Conservation (phyloP, 2,113 vertebrate genomes). For the Ctenomys sociabilis region DNA sequence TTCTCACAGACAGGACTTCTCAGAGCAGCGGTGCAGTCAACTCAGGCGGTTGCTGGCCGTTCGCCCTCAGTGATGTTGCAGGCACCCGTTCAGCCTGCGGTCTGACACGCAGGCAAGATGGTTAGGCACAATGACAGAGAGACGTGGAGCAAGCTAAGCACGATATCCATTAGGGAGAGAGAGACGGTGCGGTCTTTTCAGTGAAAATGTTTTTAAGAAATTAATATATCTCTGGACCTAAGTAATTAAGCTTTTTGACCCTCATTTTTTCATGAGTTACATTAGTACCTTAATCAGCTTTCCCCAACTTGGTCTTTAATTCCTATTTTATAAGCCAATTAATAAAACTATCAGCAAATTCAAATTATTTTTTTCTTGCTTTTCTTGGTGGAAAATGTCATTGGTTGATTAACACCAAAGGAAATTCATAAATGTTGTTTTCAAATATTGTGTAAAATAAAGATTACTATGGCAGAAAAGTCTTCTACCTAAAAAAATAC, state of each 20-base stretch:
- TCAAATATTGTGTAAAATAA: background rate
- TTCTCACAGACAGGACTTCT: background rate
- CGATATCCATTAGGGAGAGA: background rate
- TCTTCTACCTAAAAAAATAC: background rate
- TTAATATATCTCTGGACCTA: background rate
- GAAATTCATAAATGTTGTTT: background rate
- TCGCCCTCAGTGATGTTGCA: background rate
- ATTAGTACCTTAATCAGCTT: background rate
- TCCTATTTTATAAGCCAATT: background rate
- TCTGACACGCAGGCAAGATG: background rate
- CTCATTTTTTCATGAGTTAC: background rate
- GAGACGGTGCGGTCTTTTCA: background rate
- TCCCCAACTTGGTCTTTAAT: background rate
- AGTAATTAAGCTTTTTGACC: background rate
- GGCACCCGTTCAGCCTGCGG: background rate
- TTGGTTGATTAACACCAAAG: background rate
- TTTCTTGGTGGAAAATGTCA: background rate
- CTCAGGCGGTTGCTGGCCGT: background rate
- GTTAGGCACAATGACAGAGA: background rate
- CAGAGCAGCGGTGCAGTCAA: background rate
- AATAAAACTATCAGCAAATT: conserved; percentile 12
- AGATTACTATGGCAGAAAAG: background rate
- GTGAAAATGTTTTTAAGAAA: background rate
- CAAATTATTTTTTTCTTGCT: background rate
- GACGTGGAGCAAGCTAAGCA: background rate